These are phyloP conservation scores for Alfaro cultratus DNA, from an alignment of 2,797 vertebrate species.

Conservation along the genomic window DNA sequence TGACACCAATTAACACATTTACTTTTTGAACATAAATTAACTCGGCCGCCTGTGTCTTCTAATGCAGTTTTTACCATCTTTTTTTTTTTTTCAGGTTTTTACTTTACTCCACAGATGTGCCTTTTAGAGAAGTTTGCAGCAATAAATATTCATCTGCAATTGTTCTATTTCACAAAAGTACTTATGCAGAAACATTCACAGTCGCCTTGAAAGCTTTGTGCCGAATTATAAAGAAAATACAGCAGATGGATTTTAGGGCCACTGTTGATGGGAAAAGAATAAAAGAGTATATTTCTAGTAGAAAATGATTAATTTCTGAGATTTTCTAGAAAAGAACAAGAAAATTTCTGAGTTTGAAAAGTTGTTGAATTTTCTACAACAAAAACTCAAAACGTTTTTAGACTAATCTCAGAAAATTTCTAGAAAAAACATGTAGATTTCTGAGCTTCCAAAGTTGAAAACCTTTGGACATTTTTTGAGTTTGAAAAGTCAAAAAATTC, in stretches of 20 bases:
- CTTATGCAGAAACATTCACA: slow-evolving; percentile 1
- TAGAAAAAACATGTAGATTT: too few relatives aligned
- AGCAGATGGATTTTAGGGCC: not conserved
- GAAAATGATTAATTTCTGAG: too few relatives aligned
- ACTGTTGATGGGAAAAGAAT: too few relatives aligned
- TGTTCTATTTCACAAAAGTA: slow-evolving; percentile 19
- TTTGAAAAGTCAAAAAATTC: too few relatives aligned
- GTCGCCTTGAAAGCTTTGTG: slow-evolving; percentile 8
- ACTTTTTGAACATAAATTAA: slow-evolving; percentile 9
- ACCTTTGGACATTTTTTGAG: too few relatives aligned
- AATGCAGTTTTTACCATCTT: not conserved
- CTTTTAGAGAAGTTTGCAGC: slow-evolving; percentile 16
- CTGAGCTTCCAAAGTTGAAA: too few relatives aligned
- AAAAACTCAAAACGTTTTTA: too few relatives aligned
- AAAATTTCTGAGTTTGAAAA: too few relatives aligned
- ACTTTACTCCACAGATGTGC: slow-evolving; percentile 12
- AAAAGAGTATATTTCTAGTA: too few relatives aligned
- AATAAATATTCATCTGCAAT: slow-evolving; percentile 35
- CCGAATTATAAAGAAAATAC: slow-evolving; percentile 10
- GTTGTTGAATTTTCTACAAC: too few relatives aligned
- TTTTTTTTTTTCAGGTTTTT: slow-evolving; percentile 9
- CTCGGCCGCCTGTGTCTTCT: not conserved
- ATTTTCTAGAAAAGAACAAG: too few relatives aligned
- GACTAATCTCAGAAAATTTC: too few relatives aligned
- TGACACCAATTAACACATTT: slow-evolving; percentile 10